phyloP scores from a whole-genome alignment of 2,797 vertebrate genomes.

The Enteromius viviparus region DNA sequence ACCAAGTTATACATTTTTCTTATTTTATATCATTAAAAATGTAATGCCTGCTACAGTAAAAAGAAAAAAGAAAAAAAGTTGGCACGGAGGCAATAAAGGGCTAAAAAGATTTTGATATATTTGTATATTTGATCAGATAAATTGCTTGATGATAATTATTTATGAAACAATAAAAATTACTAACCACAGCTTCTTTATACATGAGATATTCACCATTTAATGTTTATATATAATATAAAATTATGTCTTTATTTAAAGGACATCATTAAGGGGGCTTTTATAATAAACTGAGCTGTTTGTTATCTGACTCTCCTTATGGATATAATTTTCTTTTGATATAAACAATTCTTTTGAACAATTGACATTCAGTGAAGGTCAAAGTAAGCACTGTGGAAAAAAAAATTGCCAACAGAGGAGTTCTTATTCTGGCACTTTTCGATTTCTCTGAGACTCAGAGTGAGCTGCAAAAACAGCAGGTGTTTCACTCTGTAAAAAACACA shows the following conservation, averaged over 20 bases:
- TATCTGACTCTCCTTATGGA: neutral
- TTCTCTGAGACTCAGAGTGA: neutral
- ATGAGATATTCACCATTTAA: neutral
- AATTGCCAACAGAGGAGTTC: neutral
- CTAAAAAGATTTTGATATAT: too few species aligned
- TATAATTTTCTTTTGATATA: neutral
- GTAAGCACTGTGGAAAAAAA: neutral
- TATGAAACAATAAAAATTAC: neutral
- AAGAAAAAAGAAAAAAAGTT: too few species aligned
- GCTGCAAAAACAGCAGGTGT: neutral
- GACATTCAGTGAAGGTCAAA: neutral
- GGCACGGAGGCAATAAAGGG: too few species aligned
- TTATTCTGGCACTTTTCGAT: neutral
- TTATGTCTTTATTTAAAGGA: neutral
- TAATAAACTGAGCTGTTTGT: neutral
- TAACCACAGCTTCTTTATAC: neutral
- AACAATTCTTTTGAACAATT: conserved; percentile 10
- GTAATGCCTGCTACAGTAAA: too few species aligned
- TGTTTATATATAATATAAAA: neutral
- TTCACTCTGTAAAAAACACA: neutral
- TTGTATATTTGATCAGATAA: neutral
- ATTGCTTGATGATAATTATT: neutral
- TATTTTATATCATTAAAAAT: too few species aligned
- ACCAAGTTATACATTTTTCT: too few species aligned
- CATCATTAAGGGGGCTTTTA: neutral